Evolutionary conservation across 2,113 vertebrate species (phyloP), one percentile per base, ranked within the genome.

Genomic region (Galbula dea): DNA sequence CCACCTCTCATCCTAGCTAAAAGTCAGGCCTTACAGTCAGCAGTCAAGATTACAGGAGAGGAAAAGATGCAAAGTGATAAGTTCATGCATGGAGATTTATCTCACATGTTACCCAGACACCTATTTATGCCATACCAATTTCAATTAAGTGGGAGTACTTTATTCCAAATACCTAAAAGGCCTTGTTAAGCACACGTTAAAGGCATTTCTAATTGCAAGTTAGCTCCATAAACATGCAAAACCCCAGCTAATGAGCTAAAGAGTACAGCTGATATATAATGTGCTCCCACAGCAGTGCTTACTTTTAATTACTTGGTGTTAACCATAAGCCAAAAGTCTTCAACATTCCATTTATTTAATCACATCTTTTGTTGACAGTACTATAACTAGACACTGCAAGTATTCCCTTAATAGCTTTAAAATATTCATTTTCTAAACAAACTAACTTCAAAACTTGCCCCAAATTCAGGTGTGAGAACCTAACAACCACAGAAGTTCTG

Each of bases 221-320:
- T 97, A 97, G 93, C 95, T 95, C 97, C 96, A 98, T 97, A 98
- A 98, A 98, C 96, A 97, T 97, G 95, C 96, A 98, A 97, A 97
- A 97, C 46, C 49, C 78, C 86, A 97, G 95, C 95, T 98, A 98
- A 98, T 97, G 97, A 98, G 97, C 96, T 97, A 98, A 98, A 96
- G 92, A 97, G 91, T 97, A 97, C 96, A 69, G 97, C 96, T 97
- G 96, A 98, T 98, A 98, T 97, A 98, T 96, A 97, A 96, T 95
- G 92, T 95, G 94, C 93, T 98, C 98, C 98, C 98, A 97, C 89
- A 97, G 97, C 97, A 98, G 97, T 58, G 97, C 98, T 98, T 98
- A 97, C 97, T 98, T 98, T 98, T 98, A 98, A 98, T 98, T 98
- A 98, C 97, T 96, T 95, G 87, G 97, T 97, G 94, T 98, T 98